Base-by-base conservation (phyloP, 2,113 vertebrate species). In the Ardeotis arabs region DNA sequence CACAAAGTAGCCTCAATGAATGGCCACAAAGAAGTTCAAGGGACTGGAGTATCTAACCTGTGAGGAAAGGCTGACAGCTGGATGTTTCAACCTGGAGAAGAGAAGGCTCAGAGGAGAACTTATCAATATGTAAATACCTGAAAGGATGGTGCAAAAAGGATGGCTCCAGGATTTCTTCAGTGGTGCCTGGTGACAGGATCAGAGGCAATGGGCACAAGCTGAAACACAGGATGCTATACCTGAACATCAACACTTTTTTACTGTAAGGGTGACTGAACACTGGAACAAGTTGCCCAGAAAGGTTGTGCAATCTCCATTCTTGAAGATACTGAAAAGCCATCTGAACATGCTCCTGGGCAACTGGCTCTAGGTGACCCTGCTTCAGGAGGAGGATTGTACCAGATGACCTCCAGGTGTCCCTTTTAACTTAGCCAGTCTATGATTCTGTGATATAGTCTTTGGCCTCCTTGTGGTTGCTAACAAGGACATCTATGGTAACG, bases 151-250 rank as follows among this genome's bases (percentile, higher is more conserved):
- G 12, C 44, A 49, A 66, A 49, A 6, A 62, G 21, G 23, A 60
- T 0, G 3, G 9, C 66, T 5, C 3, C 17, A 41, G 19, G 5
- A 1, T 49, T 2, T 41, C 72, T 62, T 45, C 24, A 29, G 16
- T 59, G 15, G 7, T 13, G 39, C 4, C 27, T 10, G 10, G 9
- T 50, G 25, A 19, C 47, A 63, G 17, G 20, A 75, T 4, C 8
- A 41, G 58, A 56, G 7, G 6, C 17, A 82, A 5, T 20, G 39
- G 13, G 12, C 23, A 55, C 19, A 76, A 68, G 9, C 15, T 73
- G 49, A 52, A 90, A 62, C 0, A 4, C 16, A 12, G 18, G 31
- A n/a, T 8, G 3, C 3, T 79, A 23, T 6, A 22, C 17, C 47
- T 44, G 41, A 44, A 15, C 15, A 44, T 44, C 41, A 44, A 18